Base-by-base conservation (phyloP, 2,888 invertebrate species). In the Molanna angustata region DNA sequence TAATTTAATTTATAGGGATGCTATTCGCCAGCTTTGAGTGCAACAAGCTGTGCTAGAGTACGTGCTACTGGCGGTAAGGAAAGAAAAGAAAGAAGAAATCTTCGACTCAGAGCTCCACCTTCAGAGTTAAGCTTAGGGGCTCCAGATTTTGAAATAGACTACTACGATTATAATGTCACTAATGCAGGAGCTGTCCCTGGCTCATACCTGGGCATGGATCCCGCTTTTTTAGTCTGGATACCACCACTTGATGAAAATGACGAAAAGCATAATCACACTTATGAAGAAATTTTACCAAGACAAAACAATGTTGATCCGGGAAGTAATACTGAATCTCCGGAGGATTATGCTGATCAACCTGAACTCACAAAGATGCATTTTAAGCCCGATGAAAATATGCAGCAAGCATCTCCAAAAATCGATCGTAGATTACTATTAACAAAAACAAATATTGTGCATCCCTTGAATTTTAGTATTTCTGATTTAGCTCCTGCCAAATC, bases 171-270 rank as follows among this genome's bases (percentile, higher is more conserved):
- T 64, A 90, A 92, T 73, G 91, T 92, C 4, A 85, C 86, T 44
- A 91, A 91, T 66, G 82, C 83, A 1, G 88, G 87, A 55, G 88
- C 89, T 6, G 90, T 86, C 11, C 91, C 92, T 1, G 92, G 91
- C 16, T 91, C 90, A 0, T 91, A 90, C 65, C 71, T 91, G 52
- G 90, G 90, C 42, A 91, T 91, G 91, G 92, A 92, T 69, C 91
- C 91, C 1, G 90, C 90, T 0, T 91, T 90, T 67, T 73, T 91
- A 40, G 86, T 91, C 1, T 92, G 90, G 90, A 90, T 91, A 60
- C 91, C 92, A 4, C 91, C 91, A 0, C 71, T 88, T 17, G 86
- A 86, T 61, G 86, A 85, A 33, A 84, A 83, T 1, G 78, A 80
- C 53, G 79, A 79, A 40, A 73, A 67, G 2, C 71, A 72, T 31